phyloP scores from a whole-genome alignment of 2,797 vertebrate species.

The Babyrousa celebensis region DNA sequence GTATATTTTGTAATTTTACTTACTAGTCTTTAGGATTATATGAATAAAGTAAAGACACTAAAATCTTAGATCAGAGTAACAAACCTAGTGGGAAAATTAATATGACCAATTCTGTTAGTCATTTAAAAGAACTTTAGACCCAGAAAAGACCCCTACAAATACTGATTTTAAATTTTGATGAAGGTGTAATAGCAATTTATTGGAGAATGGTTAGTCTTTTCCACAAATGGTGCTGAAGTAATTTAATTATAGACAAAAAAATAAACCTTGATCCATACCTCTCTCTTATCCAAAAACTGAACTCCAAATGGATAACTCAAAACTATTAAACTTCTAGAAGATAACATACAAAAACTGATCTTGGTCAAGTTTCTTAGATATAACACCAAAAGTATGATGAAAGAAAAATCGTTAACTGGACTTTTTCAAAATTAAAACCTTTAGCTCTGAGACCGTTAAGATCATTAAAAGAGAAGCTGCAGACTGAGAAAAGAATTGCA shows the following conservation, averaged over 20 bases:
- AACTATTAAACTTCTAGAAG: neutral
- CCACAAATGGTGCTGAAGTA: neutral
- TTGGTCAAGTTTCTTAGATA: conserved; percentile 8
- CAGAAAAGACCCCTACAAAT: neutral
- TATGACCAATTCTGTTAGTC: neutral
- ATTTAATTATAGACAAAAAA: neutral
- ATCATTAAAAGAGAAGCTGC: neutral
- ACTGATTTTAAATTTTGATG: conserved; percentile 39
- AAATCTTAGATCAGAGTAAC: neutral
- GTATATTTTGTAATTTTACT: neutral
- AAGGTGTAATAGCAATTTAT: neutral
- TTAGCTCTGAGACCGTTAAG: neutral
- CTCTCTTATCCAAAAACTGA: neutral
- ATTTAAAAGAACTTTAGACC: neutral
- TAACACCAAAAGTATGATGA: neutral
- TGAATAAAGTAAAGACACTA: neutral
- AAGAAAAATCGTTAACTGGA: neutral
- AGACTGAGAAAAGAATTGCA: neutral
- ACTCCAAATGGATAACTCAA: neutral
- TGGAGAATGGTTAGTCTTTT: neutral
- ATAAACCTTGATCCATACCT: neutral
- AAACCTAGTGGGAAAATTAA: conserved; percentile 9
- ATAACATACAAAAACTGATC: neutral
- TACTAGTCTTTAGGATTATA: neutral
- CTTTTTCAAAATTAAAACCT: conserved; percentile 3